Evolutionary conservation across 2,797 vertebrate genomes (phyloP).

Genomic region (Poeciliopsis paucimaculata): DNA sequence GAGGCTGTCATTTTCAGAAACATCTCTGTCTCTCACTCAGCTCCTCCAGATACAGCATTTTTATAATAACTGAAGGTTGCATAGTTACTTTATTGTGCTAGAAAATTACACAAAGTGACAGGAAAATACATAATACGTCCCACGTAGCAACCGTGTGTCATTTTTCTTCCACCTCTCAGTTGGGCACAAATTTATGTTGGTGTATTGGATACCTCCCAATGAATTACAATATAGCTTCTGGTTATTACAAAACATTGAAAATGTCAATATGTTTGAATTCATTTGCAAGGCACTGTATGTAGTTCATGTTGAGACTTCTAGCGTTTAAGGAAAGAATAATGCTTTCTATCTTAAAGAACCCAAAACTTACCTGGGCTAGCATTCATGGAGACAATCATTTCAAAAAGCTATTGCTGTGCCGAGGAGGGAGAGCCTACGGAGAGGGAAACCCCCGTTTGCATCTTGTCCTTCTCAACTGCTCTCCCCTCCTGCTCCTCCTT

Average conservation of each 20-base stretch:
- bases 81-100: too few species aligned
- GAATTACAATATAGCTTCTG: neutral
- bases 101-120: too few species aligned
- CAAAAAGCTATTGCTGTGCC: neutral
- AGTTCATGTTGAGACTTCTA: neutral
- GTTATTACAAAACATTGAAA: neutral
- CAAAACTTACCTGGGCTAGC: neutral
- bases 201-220: neutral
- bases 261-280: neutral
- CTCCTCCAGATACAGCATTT: too few species aligned
- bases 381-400: slow-evolving; percentile 6
- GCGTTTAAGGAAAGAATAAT: neutral
- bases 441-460: slow-evolving; percentile 62
- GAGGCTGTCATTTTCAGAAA: too few species aligned
- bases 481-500: slow-evolving; percentile 9
- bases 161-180: neutral
- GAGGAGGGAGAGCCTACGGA: slow-evolving; percentile 44
- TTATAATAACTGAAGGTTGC: too few species aligned
- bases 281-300: neutral
- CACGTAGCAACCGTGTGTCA: neutral
- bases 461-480: slow-evolving; percentile 45
- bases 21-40: too few species aligned
- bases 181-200: neutral
- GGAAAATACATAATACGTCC: too few species aligned
- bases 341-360: neutral